Conservation (phyloP, 2,888 invertebrate genomes). For the Chouioia cunea region DNA sequence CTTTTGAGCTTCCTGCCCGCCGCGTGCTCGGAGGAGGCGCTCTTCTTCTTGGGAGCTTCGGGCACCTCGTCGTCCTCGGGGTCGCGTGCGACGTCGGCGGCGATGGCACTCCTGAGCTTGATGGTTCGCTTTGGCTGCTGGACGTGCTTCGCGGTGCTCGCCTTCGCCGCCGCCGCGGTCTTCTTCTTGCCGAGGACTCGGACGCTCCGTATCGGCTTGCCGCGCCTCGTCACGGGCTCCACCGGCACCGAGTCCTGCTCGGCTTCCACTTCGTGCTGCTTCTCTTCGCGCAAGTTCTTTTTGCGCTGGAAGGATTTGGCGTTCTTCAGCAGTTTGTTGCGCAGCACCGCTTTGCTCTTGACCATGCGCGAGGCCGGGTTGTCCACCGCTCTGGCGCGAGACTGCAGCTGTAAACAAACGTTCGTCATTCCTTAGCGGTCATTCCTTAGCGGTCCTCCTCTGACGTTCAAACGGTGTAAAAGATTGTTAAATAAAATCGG, state of each 20-base stretch:
- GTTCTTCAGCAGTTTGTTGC: constrained; percentile 64
- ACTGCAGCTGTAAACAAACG: constrained; percentile 33
- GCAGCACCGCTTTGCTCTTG: constrained; percentile 61
- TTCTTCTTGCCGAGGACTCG: constrained; percentile 53
- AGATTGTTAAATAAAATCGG: too few relatives aligned
- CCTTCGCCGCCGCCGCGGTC: constrained; percentile 57
- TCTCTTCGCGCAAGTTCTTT: constrained; percentile 43
- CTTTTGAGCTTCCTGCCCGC: constrained; percentile 22
- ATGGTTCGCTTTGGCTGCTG: constrained; percentile 36
- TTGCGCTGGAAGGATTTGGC: constrained; percentile 63
- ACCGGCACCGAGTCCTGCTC: neutral
- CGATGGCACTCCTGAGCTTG: constrained; percentile 20
- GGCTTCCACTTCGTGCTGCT: constrained; percentile 26
- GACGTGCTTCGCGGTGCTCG: constrained; percentile 31
- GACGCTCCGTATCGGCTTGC: constrained; percentile 22
- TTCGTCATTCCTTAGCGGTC: too few relatives aligned
- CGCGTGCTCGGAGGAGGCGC: too few relatives aligned
- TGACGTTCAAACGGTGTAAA: too few relatives aligned
- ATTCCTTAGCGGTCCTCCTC: too few relatives aligned
- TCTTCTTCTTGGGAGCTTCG: constrained; percentile 36
- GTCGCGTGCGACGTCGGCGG: neutral
- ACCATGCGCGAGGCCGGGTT: constrained; percentile 54
- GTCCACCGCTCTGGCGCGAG: constrained; percentile 23
- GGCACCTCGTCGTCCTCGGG: neutral
- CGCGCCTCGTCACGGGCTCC: neutral